These are phyloP conservation scores for Corythornis cristatus DNA, from an alignment of 2,113 vertebrate species.

Conservation along the genomic window DNA sequence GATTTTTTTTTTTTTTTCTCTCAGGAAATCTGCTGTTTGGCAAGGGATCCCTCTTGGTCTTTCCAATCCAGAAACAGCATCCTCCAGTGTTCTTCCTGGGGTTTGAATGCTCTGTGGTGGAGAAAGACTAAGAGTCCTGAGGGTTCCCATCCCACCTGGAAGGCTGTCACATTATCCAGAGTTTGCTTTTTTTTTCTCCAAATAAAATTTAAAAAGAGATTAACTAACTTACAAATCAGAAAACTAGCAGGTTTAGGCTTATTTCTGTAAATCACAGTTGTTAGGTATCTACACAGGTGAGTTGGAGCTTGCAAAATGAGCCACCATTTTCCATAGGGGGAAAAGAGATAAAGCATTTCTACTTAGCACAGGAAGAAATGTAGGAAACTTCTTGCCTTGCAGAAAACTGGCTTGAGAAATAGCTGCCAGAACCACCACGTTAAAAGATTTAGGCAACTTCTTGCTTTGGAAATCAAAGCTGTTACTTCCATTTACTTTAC, in stretches of 20 bases:
- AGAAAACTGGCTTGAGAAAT: not conserved
- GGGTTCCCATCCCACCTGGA: not conserved
- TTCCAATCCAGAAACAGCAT: not conserved
- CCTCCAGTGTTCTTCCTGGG: not conserved
- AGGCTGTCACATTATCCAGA: not conserved
- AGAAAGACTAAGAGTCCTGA: not conserved
- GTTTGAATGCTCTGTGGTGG: not conserved
- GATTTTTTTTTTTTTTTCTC: not conserved
- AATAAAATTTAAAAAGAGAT: not conserved
- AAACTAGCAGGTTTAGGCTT: not conserved
- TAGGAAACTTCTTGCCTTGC: not conserved
- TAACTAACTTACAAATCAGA: not conserved
- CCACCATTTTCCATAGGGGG: not conserved
- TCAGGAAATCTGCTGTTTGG: not conserved
- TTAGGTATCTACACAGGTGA: not conserved
- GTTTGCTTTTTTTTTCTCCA: fast-evolving
- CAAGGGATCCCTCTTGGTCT: not conserved
- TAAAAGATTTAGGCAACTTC: not conserved
- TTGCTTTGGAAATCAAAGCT: not conserved
- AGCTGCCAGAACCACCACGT: not conserved
- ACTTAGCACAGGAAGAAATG: not conserved
- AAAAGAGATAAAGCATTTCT: not conserved
- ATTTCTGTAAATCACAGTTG: not conserved
- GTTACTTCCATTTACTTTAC: not conserved
- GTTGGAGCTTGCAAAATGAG: not conserved